Conservation (phyloP, 2,797 vertebrate genomes). For the Chiloscyllium punctatum region DNA sequence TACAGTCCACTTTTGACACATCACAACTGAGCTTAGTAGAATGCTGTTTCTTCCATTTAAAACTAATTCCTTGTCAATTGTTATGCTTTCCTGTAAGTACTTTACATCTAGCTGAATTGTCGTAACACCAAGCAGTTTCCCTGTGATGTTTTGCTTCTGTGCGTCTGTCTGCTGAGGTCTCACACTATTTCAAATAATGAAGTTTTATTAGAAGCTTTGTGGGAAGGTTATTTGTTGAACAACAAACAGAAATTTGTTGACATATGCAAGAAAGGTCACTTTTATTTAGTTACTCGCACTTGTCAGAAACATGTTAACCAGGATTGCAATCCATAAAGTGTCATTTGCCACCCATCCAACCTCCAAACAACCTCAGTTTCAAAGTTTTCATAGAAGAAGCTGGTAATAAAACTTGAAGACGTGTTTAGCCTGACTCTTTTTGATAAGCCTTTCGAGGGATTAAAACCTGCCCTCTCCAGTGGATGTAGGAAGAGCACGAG, state of each 20-base stretch:
- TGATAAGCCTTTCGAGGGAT: not conserved
- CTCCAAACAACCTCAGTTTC: not conserved
- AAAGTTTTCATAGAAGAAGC: not conserved
- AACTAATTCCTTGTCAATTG: not conserved
- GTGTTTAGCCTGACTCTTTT: not conserved
- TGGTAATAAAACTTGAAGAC: not conserved
- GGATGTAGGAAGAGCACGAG: not conserved
- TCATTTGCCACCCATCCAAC: no score
- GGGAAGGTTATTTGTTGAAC: not conserved
- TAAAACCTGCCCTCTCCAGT: no score
- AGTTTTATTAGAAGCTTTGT: not conserved
- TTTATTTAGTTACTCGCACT: not conserved
- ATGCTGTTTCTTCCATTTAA: not conserved
- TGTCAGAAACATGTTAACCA: not conserved
- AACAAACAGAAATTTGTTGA: not conserved
- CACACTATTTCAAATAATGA: not conserved
- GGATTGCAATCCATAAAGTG: not conserved
- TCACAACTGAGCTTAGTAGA: not conserved
- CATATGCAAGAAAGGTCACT: not conserved
- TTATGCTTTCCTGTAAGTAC: not conserved
- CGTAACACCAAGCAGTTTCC: not conserved
- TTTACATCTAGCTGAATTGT: not conserved
- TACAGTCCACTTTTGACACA: not conserved
- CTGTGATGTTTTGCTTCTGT: not conserved
- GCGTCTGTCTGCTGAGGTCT: not conserved